Base-by-base conservation (phyloP, 2,888 invertebrate species). In the Drosophila percnosoma region DNA sequence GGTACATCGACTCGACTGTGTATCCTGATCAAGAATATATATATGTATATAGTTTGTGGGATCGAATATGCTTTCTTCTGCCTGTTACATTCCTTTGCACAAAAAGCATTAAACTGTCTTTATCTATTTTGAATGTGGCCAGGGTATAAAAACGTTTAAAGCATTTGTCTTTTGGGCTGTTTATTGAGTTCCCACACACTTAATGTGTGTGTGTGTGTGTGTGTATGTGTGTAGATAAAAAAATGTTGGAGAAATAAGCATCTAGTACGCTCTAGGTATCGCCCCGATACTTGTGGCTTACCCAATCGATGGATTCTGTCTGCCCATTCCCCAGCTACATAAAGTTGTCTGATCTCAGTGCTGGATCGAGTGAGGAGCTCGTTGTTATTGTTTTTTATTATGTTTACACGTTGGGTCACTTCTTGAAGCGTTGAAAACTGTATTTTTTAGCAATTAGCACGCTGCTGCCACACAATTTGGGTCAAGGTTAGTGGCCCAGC, bases 371-470 rank as follows among this genome's bases (percentile, higher is more conserved):
- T 21, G 15, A 24, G 45, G 15, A 45, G 15, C 7, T 38, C 53
- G 38, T 65, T 62, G 64, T 55, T 59, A 52, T 69, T 65, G 65
- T 61, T 54, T 51, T 72, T 72, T 73, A 89, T 87, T 64, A 75
- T 89, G 87, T 87, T 84, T 84, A 89, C 84, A 83, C 75, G 74
- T 73, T 54, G 52, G 36, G 36, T 53, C 55, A 53, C 31, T 42
- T 24, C 52, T 48, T 67, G 36, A 52, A 73, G 70, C 73, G 86
- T 85, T 83, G 74, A 82, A 73, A 83, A 72, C 58, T 29, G 18
- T 54, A 36, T 36, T 24, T 71, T 62, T 75, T 68, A 58, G 87
- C 87, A 89, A 87, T 85, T 89, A 87, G 85, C 87, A 79, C 87
- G 74, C 75, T 78, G 51, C 75, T n/a, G 54, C n/a, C 57, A 21